Evolutionary conservation across 2,113 vertebrate genomes (phyloP).

Genomic region (Siniperca knerii): DNA sequence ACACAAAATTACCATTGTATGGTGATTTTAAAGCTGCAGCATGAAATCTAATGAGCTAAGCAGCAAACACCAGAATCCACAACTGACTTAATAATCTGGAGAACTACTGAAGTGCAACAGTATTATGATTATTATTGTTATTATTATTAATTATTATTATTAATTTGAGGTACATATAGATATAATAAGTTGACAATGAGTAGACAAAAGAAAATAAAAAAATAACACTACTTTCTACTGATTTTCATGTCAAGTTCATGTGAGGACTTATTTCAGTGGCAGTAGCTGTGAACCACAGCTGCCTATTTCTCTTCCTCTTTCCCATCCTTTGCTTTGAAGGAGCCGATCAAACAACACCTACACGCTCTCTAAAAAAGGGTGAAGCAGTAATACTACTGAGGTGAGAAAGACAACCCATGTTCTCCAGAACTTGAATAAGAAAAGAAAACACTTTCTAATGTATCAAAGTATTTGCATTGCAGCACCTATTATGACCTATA

Average conservation of each 20-base stretch:
- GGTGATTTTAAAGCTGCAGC: no score
- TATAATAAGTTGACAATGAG: no score
- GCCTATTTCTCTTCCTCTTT: constrained; percentile 10
- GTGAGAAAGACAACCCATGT: neutral
- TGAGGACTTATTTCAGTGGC: neutral
- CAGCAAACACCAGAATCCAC: neutral
- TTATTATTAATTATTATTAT: no score
- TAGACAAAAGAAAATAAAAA: no score
- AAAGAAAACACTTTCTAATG: neutral
- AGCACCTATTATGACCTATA: neutral
- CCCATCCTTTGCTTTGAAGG: constrained; percentile 8
- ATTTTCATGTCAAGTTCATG: neutral
- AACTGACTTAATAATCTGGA: neutral
- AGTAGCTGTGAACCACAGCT: neutral
- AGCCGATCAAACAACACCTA: constrained; percentile 45
- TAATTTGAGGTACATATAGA: no score
- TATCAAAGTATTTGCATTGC: neutral
- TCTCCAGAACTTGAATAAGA: constrained; percentile 22
- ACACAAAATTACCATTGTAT: no score
- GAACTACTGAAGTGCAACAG: neutral
- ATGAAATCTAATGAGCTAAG: no score
- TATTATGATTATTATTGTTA: neutral
- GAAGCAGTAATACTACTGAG: constrained; percentile 17
- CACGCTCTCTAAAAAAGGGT: constrained; percentile 39
- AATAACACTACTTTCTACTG: neutral